Conservation (phyloP, 2,888 invertebrate genomes). For the Ceratothoa steindachneri region DNA sequence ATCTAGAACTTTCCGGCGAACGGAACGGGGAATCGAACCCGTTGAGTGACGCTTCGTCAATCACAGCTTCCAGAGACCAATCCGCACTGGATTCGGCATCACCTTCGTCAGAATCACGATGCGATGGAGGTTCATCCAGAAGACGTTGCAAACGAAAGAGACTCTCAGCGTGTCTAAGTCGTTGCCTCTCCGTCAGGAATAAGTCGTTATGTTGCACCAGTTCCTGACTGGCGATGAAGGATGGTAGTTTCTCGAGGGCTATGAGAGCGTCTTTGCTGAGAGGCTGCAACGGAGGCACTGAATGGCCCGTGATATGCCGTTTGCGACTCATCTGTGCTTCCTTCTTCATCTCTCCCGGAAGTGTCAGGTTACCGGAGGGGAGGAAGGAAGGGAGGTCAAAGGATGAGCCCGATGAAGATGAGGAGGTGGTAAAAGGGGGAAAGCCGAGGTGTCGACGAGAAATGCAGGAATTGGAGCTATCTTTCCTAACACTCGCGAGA, state of each 20-base stretch:
- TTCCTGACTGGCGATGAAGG: neutral
- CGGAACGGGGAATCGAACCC: neutral
- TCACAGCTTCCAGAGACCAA: slow-evolving; percentile 45
- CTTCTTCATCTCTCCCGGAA: slow-evolving; percentile 36
- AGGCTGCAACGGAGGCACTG: slow-evolving; percentile 33
- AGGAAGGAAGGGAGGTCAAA: slow-evolving; percentile 15
- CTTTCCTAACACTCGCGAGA: neutral
- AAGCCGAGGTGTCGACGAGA: slow-evolving; percentile 1
- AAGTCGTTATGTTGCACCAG: neutral
- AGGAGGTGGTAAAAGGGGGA: slow-evolving; percentile 11
- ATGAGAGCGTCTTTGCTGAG: neutral
- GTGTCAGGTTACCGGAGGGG: slow-evolving; percentile 39
- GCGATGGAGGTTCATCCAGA: slow-evolving; percentile 22
- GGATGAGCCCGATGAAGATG: too few species aligned
- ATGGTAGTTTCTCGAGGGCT: neutral
- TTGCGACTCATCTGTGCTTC: slow-evolving; percentile 20
- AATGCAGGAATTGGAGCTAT: too few species aligned
- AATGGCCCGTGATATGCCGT: slow-evolving; percentile 28
- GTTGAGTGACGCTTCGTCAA: slow-evolving; percentile 30
- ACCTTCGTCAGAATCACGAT: neutral
- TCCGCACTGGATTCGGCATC: slow-evolving; percentile 38
- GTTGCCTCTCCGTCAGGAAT: slow-evolving; percentile 17
- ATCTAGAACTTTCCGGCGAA: neutral
- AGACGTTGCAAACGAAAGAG: slow-evolving; percentile 33
- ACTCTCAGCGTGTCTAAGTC: slow-evolving; percentile 35